These are phyloP conservation scores for Parnassius smintheus DNA, from an alignment of 2,888 invertebrate genomes.

Conservation along the genomic window DNA sequence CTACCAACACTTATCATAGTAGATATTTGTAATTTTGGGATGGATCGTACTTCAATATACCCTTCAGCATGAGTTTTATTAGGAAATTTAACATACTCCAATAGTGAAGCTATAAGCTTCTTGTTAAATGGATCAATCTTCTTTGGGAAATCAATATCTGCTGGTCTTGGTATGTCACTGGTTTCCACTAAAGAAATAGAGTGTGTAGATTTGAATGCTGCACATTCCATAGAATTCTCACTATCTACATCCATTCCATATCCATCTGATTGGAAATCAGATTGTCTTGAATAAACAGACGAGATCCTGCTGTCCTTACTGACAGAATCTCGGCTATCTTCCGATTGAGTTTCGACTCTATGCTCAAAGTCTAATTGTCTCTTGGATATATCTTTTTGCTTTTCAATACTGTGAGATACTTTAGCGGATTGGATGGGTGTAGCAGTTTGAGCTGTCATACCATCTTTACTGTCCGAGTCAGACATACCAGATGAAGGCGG, in stretches of 20 bases:
- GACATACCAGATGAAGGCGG: slow-evolving; percentile 76
- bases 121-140: slow-evolving; percentile 91
- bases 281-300: slow-evolving; percentile 68
- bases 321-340: slow-evolving; percentile 75
- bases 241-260: slow-evolving; percentile 78
- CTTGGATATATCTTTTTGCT: slow-evolving; percentile 74
- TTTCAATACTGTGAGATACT: slow-evolving; percentile 59
- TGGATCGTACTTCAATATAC: slow-evolving; percentile 76
- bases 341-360: slow-evolving; percentile 68
- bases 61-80: slow-evolving; percentile 79
- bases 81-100: slow-evolving; percentile 87
- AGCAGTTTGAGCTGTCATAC: slow-evolving; percentile 67
- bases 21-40: slow-evolving; percentile 76
- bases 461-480: slow-evolving; percentile 74
- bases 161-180: slow-evolving; percentile 73
- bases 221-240: slow-evolving; percentile 78
- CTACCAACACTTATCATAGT: slow-evolving; percentile 68
- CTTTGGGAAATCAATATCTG: slow-evolving; percentile 74
- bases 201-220: slow-evolving; percentile 71
- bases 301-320: slow-evolving; percentile 75
- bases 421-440: slow-evolving; percentile 74
- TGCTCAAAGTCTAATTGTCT: slow-evolving; percentile 76
- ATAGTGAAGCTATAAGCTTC: slow-evolving; percentile 83
- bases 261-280: slow-evolving; percentile 71
- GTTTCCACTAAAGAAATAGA: slow-evolving; percentile 75